Evolutionary conservation across 1,140 invertebrate genomes (phyloP), one percentile per base, ranked within the genome.

Genomic region (Zaprionus kolodkinae): DNA sequence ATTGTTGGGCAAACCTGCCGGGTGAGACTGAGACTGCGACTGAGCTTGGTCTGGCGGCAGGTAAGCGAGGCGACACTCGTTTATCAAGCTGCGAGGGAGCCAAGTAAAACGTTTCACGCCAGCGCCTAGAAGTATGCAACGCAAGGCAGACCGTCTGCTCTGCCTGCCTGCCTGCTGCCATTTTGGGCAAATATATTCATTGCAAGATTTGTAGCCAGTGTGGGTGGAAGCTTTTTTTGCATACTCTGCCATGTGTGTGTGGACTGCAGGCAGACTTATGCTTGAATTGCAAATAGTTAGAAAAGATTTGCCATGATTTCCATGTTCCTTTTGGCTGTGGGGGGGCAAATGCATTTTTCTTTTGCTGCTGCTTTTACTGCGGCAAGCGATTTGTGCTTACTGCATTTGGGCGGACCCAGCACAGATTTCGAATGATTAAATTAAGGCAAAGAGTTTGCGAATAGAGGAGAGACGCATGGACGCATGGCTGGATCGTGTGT

Each of bases 201-300:
- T 84, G 85, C 85, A 74, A 78, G 71, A 88, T 89, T 88, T 88
- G 85, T 84, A 71, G 69, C 38, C 73, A 35, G 55, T 40, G 64
- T 67, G 76, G 69, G 68, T 40, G 63, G 12, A n/a, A 17, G 11
- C 55, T 43, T 6, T 61, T 82, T 87, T 87, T 88, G 83, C 83
- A 87, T n/a, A n/a, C n/a, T n/a, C n/a, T 87, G 83, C 43, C 45
- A 69, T 62, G 61, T n/a, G 35, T 61, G 17, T 52, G 48, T 66
- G 50, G 67, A 62, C 67, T 64, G 66, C 50, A 73, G 48, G 36
- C 36, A 80, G 84, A 88, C 85, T 88, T 88, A 88, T 88, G 85
- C 85, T 85, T 88, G 85, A 88, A 88, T 88, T 88, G 85, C 85
- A 88, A 88, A 88, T 88, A 85, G 85, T 88, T 88, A 89, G 78